Evolutionary conservation across 92 coral and sea anemone species (phyloP), one percentile per base, ranked within the genome.

Genomic region (Zoanthus sociatus): DNA sequence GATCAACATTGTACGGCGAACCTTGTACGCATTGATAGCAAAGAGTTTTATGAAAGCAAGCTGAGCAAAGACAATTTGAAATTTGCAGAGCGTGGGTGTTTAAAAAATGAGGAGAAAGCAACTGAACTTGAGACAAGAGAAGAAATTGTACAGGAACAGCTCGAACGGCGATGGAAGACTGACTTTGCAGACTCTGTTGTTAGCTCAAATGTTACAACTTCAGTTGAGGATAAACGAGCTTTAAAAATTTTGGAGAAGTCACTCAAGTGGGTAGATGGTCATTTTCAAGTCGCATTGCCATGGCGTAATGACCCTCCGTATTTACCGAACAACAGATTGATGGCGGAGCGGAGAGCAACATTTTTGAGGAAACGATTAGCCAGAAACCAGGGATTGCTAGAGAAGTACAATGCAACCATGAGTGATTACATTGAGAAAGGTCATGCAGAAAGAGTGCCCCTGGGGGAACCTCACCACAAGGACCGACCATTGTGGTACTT

Each of bases 241-340:
- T 26, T 26, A 26, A 0, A 26, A 26, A 0, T 26, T 0, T 26
- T 26, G 26, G 26, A 26, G 26, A 26, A 26, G 26, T 26, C 26
- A 51, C 86, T 89, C 32, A 86, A 89, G 84, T 50, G 89, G 16
- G 72, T 84, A 45, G 26, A 26, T 26, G 26, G 26, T 26, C 26
- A 26, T 26, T 26, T 79, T 73, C 83, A 88, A 71, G 74, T 91
- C 44, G 96, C 88, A 46, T 53, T 93, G 79, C 92, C 91, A 64
- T 93, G 94, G 94, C 67, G 83, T 70, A 71, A 83, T 44, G 78
- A 86, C 17, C 86, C 83, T 51, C 87, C 90, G 58, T 26, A 26
- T 26, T 26, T 26, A 26, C 26, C 26, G 26, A 26, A 26, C 26
- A 26, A 26, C 26, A 26, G 26, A 26, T 26, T 26, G 26, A 26